Evolutionary conservation across 2,888 invertebrate species (phyloP).

Genomic region (Oligia latruncula): DNA sequence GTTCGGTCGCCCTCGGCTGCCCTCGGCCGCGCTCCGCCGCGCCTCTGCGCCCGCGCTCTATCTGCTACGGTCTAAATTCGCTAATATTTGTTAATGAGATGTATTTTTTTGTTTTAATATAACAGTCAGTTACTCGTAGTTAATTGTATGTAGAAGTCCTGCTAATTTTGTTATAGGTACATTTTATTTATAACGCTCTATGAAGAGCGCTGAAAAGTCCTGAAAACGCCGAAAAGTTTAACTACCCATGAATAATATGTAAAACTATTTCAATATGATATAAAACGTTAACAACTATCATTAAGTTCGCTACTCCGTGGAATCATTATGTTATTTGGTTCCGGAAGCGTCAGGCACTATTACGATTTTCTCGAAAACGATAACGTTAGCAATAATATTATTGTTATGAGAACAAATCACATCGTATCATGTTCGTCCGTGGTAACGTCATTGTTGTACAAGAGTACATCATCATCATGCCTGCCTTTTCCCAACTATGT

Average conservation of each 20-base stretch:
- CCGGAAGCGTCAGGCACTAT: constrained; percentile 18
- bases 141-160: neutral
- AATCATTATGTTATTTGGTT: constrained; percentile 29
- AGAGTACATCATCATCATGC: too few relatives aligned
- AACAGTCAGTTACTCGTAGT: constrained; percentile 10
- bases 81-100: constrained; percentile 59
- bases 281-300: constrained; percentile 14
- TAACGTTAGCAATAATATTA: constrained; percentile 14
- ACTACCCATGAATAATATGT: constrained; percentile 9
- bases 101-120: constrained; percentile 14
- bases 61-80: constrained; percentile 51
- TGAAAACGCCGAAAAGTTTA: constrained; percentile 2
- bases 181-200: neutral
- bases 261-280: constrained; percentile 29
- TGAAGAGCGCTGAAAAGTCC: neutral
- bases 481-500: too few relatives aligned
- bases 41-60: constrained; percentile 59
- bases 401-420: constrained; percentile 6
- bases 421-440: neutral
- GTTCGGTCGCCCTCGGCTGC: constrained; percentile 62
- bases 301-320: constrained; percentile 11
- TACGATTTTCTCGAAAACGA: constrained; percentile 35
- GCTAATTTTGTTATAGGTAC: neutral
- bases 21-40: constrained; percentile 61
- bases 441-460: neutral